phyloP scores from a whole-genome alignment of 1,140 invertebrate species.

The Octopus bimaculoides region DNA sequence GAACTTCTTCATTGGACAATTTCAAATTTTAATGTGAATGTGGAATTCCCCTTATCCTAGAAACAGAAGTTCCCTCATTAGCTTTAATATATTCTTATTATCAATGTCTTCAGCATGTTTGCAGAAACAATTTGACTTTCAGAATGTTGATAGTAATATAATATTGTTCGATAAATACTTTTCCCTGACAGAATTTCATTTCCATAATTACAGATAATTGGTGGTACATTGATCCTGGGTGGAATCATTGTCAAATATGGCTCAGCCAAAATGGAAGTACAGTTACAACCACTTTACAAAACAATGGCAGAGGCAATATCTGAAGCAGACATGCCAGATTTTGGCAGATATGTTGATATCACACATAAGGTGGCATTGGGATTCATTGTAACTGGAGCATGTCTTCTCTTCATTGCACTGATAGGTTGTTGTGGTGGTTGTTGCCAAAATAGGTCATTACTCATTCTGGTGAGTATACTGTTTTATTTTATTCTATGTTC shows the following conservation, averaged over 20 bases:
- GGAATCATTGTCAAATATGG: slow-evolving; percentile 1
- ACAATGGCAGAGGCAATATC: background rate
- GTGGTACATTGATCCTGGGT: background rate
- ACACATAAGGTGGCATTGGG: background rate
- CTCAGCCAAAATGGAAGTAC: background rate
- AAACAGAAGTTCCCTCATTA: too few relatives aligned
- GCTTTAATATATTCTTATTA: too few relatives aligned
- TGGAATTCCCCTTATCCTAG: too few relatives aligned
- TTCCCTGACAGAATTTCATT: too few relatives aligned
- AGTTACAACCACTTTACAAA: background rate
- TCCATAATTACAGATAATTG: background rate
- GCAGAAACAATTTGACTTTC: too few relatives aligned
- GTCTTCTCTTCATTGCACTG: background rate
- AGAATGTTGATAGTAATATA: too few relatives aligned
- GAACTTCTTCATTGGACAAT: too few relatives aligned
- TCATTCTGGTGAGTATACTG: background rate
- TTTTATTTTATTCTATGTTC: background rate
- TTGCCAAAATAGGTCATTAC: background rate
- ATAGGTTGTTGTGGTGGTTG: background rate
- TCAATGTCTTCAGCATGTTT: too few relatives aligned
- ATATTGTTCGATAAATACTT: too few relatives aligned
- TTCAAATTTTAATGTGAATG: too few relatives aligned
- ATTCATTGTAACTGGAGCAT: background rate
- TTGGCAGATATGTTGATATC: background rate
- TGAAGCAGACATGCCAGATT: background rate